Percentiles rank a stretch among this genome's conserved stretches.
These are phyloP conservation scores for Brenthis hecate DNA, from an alignment of 2,888 invertebrate genomes.

Conservation along the genomic window DNA sequence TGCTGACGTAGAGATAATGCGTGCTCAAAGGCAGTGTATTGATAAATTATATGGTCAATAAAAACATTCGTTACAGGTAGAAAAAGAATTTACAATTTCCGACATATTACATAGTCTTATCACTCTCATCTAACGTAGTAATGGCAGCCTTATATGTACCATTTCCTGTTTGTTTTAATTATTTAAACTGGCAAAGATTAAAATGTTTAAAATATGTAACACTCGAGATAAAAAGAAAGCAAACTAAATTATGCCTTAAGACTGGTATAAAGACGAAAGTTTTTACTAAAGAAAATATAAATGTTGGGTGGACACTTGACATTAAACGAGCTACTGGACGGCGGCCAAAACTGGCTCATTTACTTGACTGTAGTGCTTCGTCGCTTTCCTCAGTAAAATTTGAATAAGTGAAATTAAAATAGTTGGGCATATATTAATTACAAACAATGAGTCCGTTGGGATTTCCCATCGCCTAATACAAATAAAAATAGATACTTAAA, in stretches of 20 bases:
- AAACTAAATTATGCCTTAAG: slow-evolving; percentile 1
- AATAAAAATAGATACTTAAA: too few species aligned
- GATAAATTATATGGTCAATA: too few species aligned
- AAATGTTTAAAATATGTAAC: neutral
- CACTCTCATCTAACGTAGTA: too few species aligned
- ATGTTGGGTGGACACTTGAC: slow-evolving; percentile 33
- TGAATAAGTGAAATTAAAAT: slow-evolving; percentile 8
- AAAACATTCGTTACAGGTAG: too few species aligned
- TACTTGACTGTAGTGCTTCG: slow-evolving; percentile 20
- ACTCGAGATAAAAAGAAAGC: neutral
- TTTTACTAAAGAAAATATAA: slow-evolving; percentile 6
- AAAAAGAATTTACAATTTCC: too few species aligned
- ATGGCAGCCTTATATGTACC: too few species aligned
- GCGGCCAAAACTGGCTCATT: slow-evolving; percentile 32
- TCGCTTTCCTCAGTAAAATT: slow-evolving; percentile 13
- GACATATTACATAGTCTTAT: too few species aligned
- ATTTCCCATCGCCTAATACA: too few species aligned
- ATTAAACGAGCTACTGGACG: slow-evolving; percentile 35
- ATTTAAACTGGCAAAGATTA: neutral
- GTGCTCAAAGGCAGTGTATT: too few species aligned
- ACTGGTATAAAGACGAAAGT: neutral
- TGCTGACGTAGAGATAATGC: too few species aligned
- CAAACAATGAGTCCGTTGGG: neutral
- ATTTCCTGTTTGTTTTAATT: neutral
- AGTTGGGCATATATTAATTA: neutral